Evolutionary conservation across 2,797 vertebrate genomes (phyloP).

Genomic region (Alectoris magna): DNA sequence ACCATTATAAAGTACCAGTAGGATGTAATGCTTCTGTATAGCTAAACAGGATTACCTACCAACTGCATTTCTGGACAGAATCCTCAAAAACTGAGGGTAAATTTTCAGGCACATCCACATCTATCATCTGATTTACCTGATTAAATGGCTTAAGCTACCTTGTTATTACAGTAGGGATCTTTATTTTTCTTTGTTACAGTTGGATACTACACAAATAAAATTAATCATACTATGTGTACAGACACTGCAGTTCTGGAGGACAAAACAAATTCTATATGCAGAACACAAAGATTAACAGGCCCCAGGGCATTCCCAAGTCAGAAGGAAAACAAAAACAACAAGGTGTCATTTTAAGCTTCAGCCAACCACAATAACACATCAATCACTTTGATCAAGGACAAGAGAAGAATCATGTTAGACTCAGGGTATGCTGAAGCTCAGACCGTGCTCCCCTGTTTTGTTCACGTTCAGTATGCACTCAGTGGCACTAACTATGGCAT

Average conservation of each 20-base stretch:
- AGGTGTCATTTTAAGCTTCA: background rate
- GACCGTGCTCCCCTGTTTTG: background rate
- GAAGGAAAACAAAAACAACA: background rate
- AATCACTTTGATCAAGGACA: constrained; percentile 16
- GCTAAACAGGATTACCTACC: background rate
- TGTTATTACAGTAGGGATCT: background rate
- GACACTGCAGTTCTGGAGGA: background rate
- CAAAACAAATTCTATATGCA: background rate
- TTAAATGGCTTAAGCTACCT: background rate
- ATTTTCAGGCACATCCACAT: background rate
- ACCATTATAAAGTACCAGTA: background rate
- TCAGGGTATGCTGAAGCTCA: background rate
- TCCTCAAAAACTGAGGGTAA: background rate
- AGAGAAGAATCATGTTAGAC: background rate
- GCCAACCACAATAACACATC: background rate
- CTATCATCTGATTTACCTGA: background rate
- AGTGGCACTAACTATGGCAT: background rate
- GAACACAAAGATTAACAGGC: background rate
- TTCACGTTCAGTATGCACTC: background rate
- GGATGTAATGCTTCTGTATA: background rate
- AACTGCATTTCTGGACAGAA: background rate
- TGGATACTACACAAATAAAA: background rate
- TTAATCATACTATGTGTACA: background rate
- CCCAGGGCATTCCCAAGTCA: background rate
- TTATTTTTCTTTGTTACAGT: background rate